A percentile compares a stretch with the other conserved stretches of the same genome.
phyloP scores from a whole-genome alignment of 2,888 invertebrate species.

The Spialia ferax region DNA sequence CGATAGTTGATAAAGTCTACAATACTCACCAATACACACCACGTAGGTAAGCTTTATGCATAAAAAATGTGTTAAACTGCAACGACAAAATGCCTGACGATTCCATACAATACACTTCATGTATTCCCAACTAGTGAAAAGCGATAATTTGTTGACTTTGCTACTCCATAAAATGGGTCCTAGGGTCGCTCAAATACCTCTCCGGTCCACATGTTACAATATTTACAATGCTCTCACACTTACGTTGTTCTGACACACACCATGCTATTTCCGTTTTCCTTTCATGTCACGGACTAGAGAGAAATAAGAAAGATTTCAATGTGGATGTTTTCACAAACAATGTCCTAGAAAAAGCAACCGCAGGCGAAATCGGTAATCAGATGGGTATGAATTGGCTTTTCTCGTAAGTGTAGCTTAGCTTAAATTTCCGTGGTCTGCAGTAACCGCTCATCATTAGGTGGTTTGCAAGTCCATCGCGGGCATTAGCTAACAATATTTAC shows the following conservation, averaged over 20 bases:
- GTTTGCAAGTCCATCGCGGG: too few species aligned
- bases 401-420: too few species aligned
- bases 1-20: too few species aligned
- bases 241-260: conserved; percentile 13
- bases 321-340: too few species aligned
- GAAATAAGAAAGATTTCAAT: background rate
- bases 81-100: conserved; percentile 40
- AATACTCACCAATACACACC: too few species aligned
- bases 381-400: background rate
- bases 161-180: conserved; percentile 47
- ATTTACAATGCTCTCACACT: conserved; percentile 45
- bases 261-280: conserved; percentile 13
- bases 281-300: background rate
- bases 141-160: conserved; percentile 40
- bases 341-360: too few species aligned
- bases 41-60: too few species aligned
- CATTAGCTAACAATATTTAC: too few species aligned
- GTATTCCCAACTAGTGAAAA: conserved; percentile 14
- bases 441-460: too few species aligned
- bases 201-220: conserved; percentile 49
- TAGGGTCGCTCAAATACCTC: conserved; percentile 48
- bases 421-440: too few species aligned
- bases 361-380: background rate
- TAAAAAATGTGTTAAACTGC: too few species aligned
- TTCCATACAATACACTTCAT: conserved; percentile 43